Evolutionary conservation across 1,140 invertebrate genomes (phyloP), one percentile per base, ranked within the genome.

Genomic region (Drosophila ironensis): DNA sequence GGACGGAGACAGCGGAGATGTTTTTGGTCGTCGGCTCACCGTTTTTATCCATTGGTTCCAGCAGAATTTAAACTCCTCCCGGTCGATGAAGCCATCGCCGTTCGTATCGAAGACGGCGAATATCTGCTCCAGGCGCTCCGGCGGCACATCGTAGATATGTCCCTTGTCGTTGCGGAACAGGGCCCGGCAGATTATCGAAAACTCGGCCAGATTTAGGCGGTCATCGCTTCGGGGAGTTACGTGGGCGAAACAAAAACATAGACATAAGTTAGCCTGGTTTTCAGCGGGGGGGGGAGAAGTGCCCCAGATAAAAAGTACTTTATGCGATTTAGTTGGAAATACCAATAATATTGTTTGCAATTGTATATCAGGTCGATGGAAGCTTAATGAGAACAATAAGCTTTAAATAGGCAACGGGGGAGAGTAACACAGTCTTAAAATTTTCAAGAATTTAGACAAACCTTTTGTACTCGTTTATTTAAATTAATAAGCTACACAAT

Each of bases 11-110:
- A n/a, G n/a, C n/a, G n/a, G n/a, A n/a, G n/a, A n/a, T 8, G 12
- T 2, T 7, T 16, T 19, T 6, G n/a, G n/a, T 11, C 8, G n/a
- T 16, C 6, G 20, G 28, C 92, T 91, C 86, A 94, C 94, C 71
- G 93, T 93, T 93, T 96, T 96, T 60, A 96, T 96, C 95, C 95
- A 96, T 76, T 94, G 93, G 90, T 95, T 95, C 95, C 95, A 96
- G 76, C 94, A 95, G 86, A 93, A 94, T 27, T 91, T 91, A 88
- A 98, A 97, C 90, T 97, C 96, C 72, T 96, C 94, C 47, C 92
- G 93, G 87, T 96, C 95, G 28, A 98, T 94, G 74, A 92, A 93
- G 2, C 95, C 95, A 91, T 98, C 96, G 56, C 78, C 90, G 69
- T 97, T 94, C 47, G 91, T 92, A 90, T 97, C 95, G 76, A 97